A percentile compares a stretch with the other conserved stretches of the same genome.
phyloP scores from a whole-genome alignment of 2,797 vertebrate genomes.

The Adelosebastes latens region DNA sequence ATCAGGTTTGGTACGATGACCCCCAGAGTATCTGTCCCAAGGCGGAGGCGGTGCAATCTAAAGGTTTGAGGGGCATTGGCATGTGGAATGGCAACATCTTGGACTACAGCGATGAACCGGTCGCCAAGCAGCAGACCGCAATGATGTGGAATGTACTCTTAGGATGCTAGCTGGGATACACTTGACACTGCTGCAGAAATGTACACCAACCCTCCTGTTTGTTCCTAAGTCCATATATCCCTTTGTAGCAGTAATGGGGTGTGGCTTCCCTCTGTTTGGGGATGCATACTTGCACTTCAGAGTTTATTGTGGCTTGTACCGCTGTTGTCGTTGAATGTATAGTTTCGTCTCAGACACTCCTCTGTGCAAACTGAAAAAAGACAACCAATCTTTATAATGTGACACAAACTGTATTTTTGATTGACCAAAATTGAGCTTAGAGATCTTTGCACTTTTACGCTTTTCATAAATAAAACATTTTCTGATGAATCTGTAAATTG shows the following conservation, averaged over 20 bases:
- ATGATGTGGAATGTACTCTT: constrained; percentile 92
- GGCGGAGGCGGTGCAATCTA: constrained; percentile 76
- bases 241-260: constrained; percentile 35
- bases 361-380: not conserved
- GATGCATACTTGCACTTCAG: constrained; percentile 47
- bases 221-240: constrained; percentile 53
- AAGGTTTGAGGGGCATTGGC: constrained; percentile 88
- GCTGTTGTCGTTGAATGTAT: constrained; percentile 29
- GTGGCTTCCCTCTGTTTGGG: constrained; percentile 15
- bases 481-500: not conserved
- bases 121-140: constrained; percentile 85
- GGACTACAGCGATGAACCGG: constrained; percentile 85
- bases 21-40: constrained; percentile 91
- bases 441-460: constrained; percentile 34
- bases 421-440: not conserved
- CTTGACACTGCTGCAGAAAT: constrained; percentile 29
- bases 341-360: constrained; percentile 37
- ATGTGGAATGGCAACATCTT: constrained; percentile 95
- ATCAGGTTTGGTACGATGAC: constrained; percentile 96
- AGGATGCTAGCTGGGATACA: constrained; percentile 64
- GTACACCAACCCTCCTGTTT: constrained; percentile 34
- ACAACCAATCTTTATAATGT: not conserved
- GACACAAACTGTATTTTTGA: not conserved
- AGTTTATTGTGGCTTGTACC: constrained; percentile 56
- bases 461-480: constrained; percentile 42